Base-by-base conservation (phyloP, 2,888 invertebrate species). In the Phengaris alcon region DNA sequence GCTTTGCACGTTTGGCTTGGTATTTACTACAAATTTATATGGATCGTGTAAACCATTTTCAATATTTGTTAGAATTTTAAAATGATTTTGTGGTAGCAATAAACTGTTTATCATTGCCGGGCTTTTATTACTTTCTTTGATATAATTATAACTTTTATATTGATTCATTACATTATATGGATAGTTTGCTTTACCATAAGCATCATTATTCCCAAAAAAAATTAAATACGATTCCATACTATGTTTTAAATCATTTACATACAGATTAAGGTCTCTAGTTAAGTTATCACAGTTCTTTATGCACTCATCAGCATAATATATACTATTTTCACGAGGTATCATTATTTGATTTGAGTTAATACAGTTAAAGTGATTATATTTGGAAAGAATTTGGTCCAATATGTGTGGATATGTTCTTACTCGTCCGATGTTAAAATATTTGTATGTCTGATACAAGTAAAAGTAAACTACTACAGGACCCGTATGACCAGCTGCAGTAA, bases 311-410 rank as follows among this genome's bases (percentile, higher is more conserved):
- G 64, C 64, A 9, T 64, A 35, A 64, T 35, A 6, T 6, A 64
- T 12, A 64, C 35, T 13, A 64, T 64, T 64, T 64, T 6, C 13
- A 35, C 35, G 35, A 64, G 64, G 64, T 6, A 64, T 44, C 12
- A 64, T 64, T 64, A 64, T 64, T 12, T 44, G 13, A 44, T 64
- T 64, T 64, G 64, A 64, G 15, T 64, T 64, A 13, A 64, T 12
- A 64, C 64, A 64, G 64, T 64, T 44, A 6, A 64, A 64, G 35
- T 64, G 35, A 64, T 64, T 64, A 13, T 64, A 64, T 44, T 64
- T 64, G 6, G 64, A 64, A 12, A 64, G 35, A 7, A 64, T 13
- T 6, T 6, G 12, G 35, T 35, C 12, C 35, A 64, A 13, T 12
- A 64, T 6, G 12, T 15, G 64, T 64, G 64, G 12, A 64, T 12